Conservation (phyloP, 2,888 invertebrate genomes). For the Amiota mariae region DNA sequence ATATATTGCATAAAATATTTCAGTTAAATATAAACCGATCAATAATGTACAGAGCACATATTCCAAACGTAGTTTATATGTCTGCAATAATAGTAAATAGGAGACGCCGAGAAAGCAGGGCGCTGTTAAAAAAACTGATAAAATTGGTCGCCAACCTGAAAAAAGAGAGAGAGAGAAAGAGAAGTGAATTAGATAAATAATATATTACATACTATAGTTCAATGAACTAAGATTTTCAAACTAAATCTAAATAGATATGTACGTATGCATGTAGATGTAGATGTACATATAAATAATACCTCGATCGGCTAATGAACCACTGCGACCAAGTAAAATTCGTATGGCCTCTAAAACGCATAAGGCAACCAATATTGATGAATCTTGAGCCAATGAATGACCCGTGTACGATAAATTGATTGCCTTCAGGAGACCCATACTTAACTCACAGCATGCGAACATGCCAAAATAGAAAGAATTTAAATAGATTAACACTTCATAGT, state of each 20-base stretch:
- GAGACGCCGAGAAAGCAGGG: constrained; percentile 88
- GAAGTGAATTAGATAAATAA: constrained; percentile 25
- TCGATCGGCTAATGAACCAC: constrained; percentile 76
- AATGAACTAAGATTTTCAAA: not conserved
- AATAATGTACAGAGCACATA: constrained; percentile 90
- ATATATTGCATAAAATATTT: constrained; percentile 77
- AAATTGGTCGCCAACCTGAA: constrained; percentile 84
- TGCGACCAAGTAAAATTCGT: constrained; percentile 87
- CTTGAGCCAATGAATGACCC: constrained; percentile 82
- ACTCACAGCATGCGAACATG: constrained; percentile 87
- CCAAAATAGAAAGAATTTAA: constrained; percentile 90
- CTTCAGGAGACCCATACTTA: constrained; percentile 86
- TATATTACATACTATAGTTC: not conserved
- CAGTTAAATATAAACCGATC: constrained; percentile 84
- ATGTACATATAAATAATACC: constrained; percentile 58
- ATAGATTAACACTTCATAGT: constrained; percentile 88
- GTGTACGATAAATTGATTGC: constrained; percentile 87
- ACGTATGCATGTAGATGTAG: constrained; percentile 32
- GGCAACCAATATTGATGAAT: constrained; percentile 84
- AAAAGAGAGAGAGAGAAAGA: constrained; percentile 50
- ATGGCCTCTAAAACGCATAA: constrained; percentile 86
- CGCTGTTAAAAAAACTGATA: constrained; percentile 86
- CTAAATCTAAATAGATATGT: not conserved
- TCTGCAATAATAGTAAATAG: constrained; percentile 92
- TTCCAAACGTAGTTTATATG: constrained; percentile 89